Evolutionary conservation across 2,888 invertebrate genomes (phyloP).

Genomic region (Thymelicus sylvestris): DNA sequence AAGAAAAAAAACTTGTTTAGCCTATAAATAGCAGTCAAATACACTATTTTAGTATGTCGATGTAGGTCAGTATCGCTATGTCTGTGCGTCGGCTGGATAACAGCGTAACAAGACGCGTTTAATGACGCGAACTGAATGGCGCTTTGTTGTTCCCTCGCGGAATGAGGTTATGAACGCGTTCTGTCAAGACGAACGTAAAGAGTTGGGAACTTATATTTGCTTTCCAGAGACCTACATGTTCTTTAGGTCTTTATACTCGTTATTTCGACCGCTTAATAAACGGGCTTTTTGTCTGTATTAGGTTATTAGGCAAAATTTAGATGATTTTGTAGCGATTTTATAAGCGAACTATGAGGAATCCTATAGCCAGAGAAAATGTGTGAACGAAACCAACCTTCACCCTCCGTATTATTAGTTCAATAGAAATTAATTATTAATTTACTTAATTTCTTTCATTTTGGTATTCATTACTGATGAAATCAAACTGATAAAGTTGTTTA

Average conservation of each 20-base stretch:
- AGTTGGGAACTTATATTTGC: constrained; percentile 3
- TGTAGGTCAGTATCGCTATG: constrained; percentile 5
- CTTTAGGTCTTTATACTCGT: background rate
- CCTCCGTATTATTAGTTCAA: too few relatives aligned
- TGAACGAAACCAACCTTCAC: too few relatives aligned
- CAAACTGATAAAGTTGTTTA: too few relatives aligned
- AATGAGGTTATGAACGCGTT: constrained; percentile 15
- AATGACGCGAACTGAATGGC: constrained; percentile 9
- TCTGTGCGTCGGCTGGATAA: background rate
- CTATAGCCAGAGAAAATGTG: too few relatives aligned
- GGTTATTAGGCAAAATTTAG: background rate
- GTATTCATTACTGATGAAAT: too few relatives aligned
- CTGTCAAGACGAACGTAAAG: constrained; percentile 3
- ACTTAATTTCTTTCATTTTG: too few relatives aligned
- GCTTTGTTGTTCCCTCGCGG: constrained; percentile 14
- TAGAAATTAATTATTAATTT: too few relatives aligned
- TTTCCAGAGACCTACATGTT: background rate
- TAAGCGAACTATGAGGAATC: too few relatives aligned
- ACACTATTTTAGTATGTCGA: background rate
- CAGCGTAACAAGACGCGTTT: constrained; percentile 17
- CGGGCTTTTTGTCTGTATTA: background rate
- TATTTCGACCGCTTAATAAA: background rate
- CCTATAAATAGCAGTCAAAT: background rate
- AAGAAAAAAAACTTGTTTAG: background rate
- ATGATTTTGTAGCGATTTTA: too few relatives aligned